Base-by-base conservation (phyloP, 2,113 vertebrate species). In the Tragelaphus imberbis region DNA sequence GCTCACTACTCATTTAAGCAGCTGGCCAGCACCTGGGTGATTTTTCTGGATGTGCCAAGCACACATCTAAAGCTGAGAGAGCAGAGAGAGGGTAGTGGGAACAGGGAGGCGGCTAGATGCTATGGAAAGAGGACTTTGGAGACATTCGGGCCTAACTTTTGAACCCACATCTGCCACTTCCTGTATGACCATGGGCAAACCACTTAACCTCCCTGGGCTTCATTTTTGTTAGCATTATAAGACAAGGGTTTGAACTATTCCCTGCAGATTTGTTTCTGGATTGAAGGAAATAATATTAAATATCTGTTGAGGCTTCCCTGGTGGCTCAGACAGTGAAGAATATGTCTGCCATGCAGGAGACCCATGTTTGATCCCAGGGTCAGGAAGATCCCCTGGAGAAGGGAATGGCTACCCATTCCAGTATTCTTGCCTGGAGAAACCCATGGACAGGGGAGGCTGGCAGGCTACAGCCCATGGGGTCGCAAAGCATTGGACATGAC, bases 11-110 rank as follows among this genome's bases (percentile, higher is more conserved):
- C 0, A 5, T 63, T 92, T 80, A 98, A 97, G 97, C 68, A 95
- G 94, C 84, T 98, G 97, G 94, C 77, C 87, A 19, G 94, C 93
- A 94, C 94, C 98, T 96, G 96, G 51, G 56, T 49, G 92, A 90
- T 93, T 87, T 95, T 92, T 94, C 85, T 84, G 47, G 65, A 47
- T 97, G 58, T 23, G 1, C 79, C 95, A 96, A 97, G 95, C 79
- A 53, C 68, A 88, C 33, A 77, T 56, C 28, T 82, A 55, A 96
- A 79, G 75, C 81, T 80, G 68, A 40, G 91, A 87, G 92, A 95
- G 61, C 51, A 13, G 10, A 53, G 11, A 47, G 33, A 86, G 6
- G 2, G 25, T 68, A 28, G 19, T n/a, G 15, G 85, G 68, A 68
- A 68, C 17, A 36, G 65, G 81, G 40, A 40, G 25, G 49, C 23